These are phyloP conservation scores for Ypsolopha scabrella DNA, from an alignment of 2,888 invertebrate genomes.

Conservation along the genomic window DNA sequence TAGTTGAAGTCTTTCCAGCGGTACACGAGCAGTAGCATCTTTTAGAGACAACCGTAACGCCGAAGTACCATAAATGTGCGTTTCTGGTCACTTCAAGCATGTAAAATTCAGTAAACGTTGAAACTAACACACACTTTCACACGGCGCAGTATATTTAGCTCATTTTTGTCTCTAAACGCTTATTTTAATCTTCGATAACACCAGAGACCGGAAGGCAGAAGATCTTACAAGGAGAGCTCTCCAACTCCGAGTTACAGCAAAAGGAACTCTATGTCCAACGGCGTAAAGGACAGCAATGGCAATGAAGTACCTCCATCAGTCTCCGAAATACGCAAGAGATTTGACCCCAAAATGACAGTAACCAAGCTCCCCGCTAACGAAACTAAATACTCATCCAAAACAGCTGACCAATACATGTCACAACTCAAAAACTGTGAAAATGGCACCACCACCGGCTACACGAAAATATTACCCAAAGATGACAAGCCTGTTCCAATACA, in stretches of 20 bases:
- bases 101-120: constrained; percentile 22
- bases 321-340: constrained; percentile 69
- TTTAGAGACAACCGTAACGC: not conserved
- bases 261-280: constrained; percentile 47
- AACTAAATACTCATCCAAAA: constrained; percentile 34
- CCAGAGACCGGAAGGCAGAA: constrained; percentile 56
- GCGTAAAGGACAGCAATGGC: constrained; percentile 69
- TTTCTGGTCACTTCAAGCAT: constrained; percentile 15
- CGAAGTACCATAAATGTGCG: not conserved
- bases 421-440: constrained; percentile 57
- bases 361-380: constrained; percentile 60
- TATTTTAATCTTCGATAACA: constrained; percentile 22
- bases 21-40: not conserved
- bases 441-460: constrained; percentile 44
- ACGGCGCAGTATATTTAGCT: constrained; percentile 5
- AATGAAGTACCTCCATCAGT: constrained; percentile 68
- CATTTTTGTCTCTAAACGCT: constrained; percentile 1
- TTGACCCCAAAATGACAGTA: constrained; percentile 65
- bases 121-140: constrained; percentile 66
- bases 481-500: constrained; percentile 60
- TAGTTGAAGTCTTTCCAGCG: not conserved
- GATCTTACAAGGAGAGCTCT: constrained; percentile 53
- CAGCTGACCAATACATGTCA: constrained; percentile 46
- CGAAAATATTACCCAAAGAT: constrained; percentile 43
- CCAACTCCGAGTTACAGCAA: constrained; percentile 47